Evolutionary conservation across 2,797 vertebrate species (phyloP).

Genomic region (Sciaenops ocellatus): DNA sequence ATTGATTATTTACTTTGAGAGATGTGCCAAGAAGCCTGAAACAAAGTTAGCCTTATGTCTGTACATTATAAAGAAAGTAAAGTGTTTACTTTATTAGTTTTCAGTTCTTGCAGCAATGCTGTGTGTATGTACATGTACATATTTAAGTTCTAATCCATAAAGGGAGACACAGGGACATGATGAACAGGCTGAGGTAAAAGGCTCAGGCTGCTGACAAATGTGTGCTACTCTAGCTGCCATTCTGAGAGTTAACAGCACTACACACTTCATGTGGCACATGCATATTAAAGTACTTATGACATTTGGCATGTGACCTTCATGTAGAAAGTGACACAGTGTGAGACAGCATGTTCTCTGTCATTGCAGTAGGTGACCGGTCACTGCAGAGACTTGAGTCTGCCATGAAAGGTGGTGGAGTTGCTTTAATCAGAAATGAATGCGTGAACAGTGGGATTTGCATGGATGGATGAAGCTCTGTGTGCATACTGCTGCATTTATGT

Average conservation of each 20-base stretch:
- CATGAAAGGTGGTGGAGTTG: not conserved
- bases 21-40: no score
- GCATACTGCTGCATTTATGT: slow-evolving; percentile 33
- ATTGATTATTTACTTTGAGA: slow-evolving; percentile 12
- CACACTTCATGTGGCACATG: slow-evolving; percentile 37
- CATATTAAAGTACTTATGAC: slow-evolving; percentile 49
- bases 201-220: slow-evolving; percentile 23
- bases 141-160: not conserved
- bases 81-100: slow-evolving; percentile 23
- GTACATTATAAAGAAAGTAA: slow-evolving; percentile 1
- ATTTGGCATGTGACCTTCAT: slow-evolving; percentile 50
- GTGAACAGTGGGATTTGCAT: slow-evolving; percentile 3
- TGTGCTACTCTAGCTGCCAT: slow-evolving; percentile 32
- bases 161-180: slow-evolving; percentile 5
- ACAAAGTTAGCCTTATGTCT: not conserved
- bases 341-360: slow-evolving; percentile 49
- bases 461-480: not conserved
- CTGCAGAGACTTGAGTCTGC: slow-evolving; percentile 35
- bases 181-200: slow-evolving; percentile 17
- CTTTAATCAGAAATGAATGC: slow-evolving; percentile 29
- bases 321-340: slow-evolving; percentile 42
- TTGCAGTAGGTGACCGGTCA: slow-evolving; percentile 31
- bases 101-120: slow-evolving; percentile 5
- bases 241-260: slow-evolving; percentile 41
- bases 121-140: no score